phyloP scores from a whole-genome alignment of 2,888 invertebrate species.

The Tyria jacobaeae region DNA sequence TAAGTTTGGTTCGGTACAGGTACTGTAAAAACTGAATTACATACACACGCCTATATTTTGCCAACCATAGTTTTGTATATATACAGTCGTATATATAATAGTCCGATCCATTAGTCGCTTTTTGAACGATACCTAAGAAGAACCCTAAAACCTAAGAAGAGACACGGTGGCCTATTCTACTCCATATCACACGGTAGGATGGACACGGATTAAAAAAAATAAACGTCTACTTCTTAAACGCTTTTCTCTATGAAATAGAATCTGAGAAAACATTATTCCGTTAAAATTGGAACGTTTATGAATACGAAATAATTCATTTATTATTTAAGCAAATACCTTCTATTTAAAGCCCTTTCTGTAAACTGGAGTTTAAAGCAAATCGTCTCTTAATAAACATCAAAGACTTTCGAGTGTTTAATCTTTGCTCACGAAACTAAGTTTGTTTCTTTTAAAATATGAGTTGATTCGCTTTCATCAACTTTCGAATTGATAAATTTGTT shows the following conservation, averaged over 20 bases:
- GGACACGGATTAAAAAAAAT: too few species aligned
- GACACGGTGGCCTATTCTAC: too few species aligned
- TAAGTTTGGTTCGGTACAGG: too few species aligned
- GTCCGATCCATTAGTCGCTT: too few species aligned
- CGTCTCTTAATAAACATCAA: conserved; percentile 42
- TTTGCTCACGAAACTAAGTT: conserved; percentile 36
- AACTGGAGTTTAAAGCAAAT: conserved; percentile 35
- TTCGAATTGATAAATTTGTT: background rate
- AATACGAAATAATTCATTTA: conserved; percentile 39
- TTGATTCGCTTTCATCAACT: background rate
- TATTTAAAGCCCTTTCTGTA: conserved; percentile 26
- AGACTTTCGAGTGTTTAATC: conserved; percentile 39
- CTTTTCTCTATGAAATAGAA: conserved; percentile 16
- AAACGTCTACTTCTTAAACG: too few species aligned
- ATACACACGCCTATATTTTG: too few species aligned
- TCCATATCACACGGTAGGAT: too few species aligned
- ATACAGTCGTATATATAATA: too few species aligned
- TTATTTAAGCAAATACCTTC: conserved; percentile 29
- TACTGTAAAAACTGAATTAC: too few species aligned
- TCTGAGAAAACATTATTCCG: conserved; percentile 20
- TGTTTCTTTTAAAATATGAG: background rate
- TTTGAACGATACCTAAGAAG: too few species aligned
- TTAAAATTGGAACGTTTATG: conserved; percentile 33
- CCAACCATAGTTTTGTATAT: too few species aligned
- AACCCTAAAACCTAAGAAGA: too few species aligned